Conservation (phyloP, 1,140 invertebrate species). For the Drosophila saltans region DNA sequence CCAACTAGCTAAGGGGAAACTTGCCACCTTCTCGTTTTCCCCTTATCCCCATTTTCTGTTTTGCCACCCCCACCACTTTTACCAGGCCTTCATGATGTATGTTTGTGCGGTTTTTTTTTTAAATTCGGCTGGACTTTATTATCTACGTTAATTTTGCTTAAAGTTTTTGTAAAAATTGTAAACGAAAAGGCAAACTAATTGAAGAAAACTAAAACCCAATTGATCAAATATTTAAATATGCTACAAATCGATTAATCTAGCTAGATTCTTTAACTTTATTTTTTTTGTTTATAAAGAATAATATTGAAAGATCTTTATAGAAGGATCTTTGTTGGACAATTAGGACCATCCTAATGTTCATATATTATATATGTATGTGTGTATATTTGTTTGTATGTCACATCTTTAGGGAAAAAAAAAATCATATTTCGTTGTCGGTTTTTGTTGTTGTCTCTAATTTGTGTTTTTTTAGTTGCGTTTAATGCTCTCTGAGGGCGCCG, state of each 20-base stretch:
- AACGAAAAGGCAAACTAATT: too few species aligned
- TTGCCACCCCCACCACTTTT: too few species aligned
- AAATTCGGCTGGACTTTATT: neutral
- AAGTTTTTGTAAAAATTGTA: too few species aligned
- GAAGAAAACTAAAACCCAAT: too few species aligned
- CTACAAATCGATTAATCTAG: too few species aligned
- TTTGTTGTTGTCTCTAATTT: constrained; percentile 63
- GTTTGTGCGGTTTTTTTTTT: neutral
- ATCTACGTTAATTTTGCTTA: too few species aligned
- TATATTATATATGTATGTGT: constrained; percentile 32
- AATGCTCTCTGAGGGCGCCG: constrained; percentile 75
- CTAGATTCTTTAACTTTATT: too few species aligned
- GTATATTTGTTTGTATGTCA: constrained; percentile 21
- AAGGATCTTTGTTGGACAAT: too few species aligned
- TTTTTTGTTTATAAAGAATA: too few species aligned
- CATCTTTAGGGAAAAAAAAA: constrained; percentile 55
- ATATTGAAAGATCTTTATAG: too few species aligned
- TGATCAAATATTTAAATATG: too few species aligned
- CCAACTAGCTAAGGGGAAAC: constrained; percentile 17
- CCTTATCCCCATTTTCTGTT: neutral
- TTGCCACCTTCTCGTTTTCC: neutral
- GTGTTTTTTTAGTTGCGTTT: constrained; percentile 66
- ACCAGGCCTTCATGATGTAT: neutral
- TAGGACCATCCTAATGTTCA: constrained; percentile 24
- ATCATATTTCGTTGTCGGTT: constrained; percentile 70